A percentile compares a stretch with the other conserved stretches of the same genome.
Evolutionary conservation across 1,140 invertebrate species (phyloP).

Genomic region (Temnothorax curvispinosus): DNA sequence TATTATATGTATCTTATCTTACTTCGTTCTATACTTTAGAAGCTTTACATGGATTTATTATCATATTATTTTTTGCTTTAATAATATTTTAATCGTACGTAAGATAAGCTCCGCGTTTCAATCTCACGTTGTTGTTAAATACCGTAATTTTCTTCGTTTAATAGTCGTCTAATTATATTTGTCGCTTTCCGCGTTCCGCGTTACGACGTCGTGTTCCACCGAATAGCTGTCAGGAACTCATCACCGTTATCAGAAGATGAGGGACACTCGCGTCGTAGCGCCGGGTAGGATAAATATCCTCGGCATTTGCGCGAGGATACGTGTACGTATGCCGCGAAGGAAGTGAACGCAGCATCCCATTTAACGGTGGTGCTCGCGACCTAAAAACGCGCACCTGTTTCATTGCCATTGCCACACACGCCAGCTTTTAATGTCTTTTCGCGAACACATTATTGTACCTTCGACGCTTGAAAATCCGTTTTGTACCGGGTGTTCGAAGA

Average conservation of each 20-base stretch:
- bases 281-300: slow-evolving; percentile 2
- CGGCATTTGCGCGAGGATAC: not conserved
- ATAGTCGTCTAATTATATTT: not conserved
- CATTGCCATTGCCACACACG: slow-evolving; percentile 56
- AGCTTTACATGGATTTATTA: not conserved
- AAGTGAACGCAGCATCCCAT: slow-evolving; percentile 62
- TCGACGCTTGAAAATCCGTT: slow-evolving; percentile 10
- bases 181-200: not conserved
- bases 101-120: not conserved
- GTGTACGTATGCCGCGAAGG: not conserved
- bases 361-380: slow-evolving; percentile 73
- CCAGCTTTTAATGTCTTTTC: slow-evolving; percentile 44
- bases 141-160: not conserved
- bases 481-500: not conserved
- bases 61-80: not conserved
- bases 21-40: not conserved
- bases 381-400: slow-evolving; percentile 71
- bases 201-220: not conserved
- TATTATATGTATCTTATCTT: not conserved
- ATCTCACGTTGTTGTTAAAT: not conserved
- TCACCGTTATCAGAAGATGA: slow-evolving; percentile 39
- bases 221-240: not conserved
- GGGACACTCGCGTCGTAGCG: not conserved
- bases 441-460: not conserved
- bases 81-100: not conserved